Conservation (phyloP, 2,888 invertebrate genomes). For the Erynnis tages region DNA sequence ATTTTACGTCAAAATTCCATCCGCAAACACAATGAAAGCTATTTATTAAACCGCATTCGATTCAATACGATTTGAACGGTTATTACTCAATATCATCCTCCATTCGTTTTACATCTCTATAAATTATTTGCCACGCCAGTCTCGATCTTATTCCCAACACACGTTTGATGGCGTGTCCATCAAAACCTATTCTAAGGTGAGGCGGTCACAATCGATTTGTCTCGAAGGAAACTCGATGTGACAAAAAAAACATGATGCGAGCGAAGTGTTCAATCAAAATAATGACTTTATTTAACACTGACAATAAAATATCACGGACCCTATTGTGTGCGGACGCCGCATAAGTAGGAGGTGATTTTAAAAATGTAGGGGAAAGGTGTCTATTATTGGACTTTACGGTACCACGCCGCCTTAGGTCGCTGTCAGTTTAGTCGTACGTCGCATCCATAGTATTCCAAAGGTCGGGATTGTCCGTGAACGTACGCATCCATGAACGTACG, state of each 20-base stretch:
- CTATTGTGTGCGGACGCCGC: slow-evolving; percentile 57
- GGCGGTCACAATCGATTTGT: slow-evolving; percentile 71
- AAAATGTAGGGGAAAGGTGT: slow-evolving; percentile 42
- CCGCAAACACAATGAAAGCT: slow-evolving; percentile 43
- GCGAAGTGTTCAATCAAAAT: slow-evolving; percentile 72
- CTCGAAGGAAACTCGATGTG: slow-evolving; percentile 49
- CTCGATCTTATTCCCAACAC: slow-evolving; percentile 28
- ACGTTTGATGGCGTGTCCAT: slow-evolving; percentile 22
- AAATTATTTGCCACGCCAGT: slow-evolving; percentile 27
- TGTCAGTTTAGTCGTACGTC: too few species aligned
- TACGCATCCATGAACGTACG: too few species aligned
- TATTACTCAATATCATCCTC: slow-evolving; percentile 55
- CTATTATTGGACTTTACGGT: neutral
- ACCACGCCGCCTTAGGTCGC: too few species aligned
- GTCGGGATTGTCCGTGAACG: too few species aligned
- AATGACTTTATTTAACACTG: slow-evolving; percentile 81
- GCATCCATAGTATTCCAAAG: too few species aligned
- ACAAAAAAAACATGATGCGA: slow-evolving; percentile 52
- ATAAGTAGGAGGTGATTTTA: slow-evolving; percentile 51
- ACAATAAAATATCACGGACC: slow-evolving; percentile 74
- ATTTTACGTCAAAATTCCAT: slow-evolving; percentile 48
- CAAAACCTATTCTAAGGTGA: slow-evolving; percentile 45
- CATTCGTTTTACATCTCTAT: slow-evolving; percentile 30
- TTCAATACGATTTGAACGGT: slow-evolving; percentile 65
- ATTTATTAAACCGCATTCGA: slow-evolving; percentile 45